Evolutionary conservation across 2,113 vertebrate genomes (phyloP), one percentile per base, ranked within the genome.

Genomic region (Furnarius figulus): DNA sequence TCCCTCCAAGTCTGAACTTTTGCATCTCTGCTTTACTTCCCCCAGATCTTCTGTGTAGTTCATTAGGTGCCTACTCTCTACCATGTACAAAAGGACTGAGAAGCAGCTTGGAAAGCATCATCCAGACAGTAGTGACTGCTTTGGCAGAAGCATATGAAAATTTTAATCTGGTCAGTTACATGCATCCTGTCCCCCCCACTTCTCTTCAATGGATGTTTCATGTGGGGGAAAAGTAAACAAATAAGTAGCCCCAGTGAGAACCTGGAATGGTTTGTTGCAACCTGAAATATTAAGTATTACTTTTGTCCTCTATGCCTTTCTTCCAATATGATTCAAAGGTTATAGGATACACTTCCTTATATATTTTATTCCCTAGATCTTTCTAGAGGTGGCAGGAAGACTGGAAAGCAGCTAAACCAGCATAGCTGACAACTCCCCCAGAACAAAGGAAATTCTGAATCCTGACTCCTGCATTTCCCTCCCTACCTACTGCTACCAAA

Each of bases 1-100:
- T 98, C 97, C 97, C 97, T 98, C 98, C 98, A 92, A 98, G 97
- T 96, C 98, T 98, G 98, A 98, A 98, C 98, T 98, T 98, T 98
- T 98, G 97, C 97, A 97, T 98, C 98, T 96, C 97, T 97, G 97
- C 97, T 97, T 98, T 95, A 86, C 98, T 98, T 98, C 98, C 98
- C 97, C 98, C 98, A 98, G 96, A 97, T 97, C 96, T 93, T 96
- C 90, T 96, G 95, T 94, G 91, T 94, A 92, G 92, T 96, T 97
- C 95, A 96, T 95, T 97, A 97, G 95, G 96, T 97, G 96, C 91
- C 88, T 94, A 95, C 85, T 92, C 87, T 84, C 67, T 85, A 75
- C 82, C 93, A 91, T 47, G 78, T 70, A 95, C 66, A 30, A 92
- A 91, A 85, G 96, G 93, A 82, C 87, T 90, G 73, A 78, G 80